A percentile compares a stretch with the other conserved stretches of the same genome.
Conservation (phyloP, 2,113 vertebrate genomes). For the Gambusia affinis region DNA sequence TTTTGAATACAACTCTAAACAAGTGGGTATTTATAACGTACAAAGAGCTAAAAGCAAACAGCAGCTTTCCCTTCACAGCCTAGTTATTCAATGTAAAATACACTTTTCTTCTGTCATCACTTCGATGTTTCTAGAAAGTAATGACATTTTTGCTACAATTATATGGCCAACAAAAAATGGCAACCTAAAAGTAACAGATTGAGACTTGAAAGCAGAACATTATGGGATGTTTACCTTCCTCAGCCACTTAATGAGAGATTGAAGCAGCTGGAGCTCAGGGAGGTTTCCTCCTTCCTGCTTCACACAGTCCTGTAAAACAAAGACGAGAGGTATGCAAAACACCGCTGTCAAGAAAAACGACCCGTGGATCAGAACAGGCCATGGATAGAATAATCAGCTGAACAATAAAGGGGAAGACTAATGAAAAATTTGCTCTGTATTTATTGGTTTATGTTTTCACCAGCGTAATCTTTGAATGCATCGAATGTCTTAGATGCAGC, state of each 20-base stretch:
- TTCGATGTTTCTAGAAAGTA: neutral
- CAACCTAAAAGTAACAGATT: neutral
- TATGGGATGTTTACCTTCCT: constrained; percentile 47
- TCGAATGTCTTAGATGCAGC: constrained; percentile 5
- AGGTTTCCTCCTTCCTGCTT: constrained; percentile 38
- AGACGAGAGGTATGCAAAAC: neutral
- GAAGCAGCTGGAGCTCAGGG: constrained; percentile 60
- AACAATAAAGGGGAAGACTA: neutral
- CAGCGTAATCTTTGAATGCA: neutral
- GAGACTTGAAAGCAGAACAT: neutral
- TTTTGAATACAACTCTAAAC: too few species aligned
- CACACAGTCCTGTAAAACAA: constrained; percentile 51
- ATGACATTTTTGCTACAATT: neutral
- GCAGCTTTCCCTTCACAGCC: neutral
- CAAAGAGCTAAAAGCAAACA: neutral
- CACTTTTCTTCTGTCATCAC: neutral
- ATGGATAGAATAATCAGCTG: neutral
- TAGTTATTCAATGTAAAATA: neutral
- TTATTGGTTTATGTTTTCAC: neutral
- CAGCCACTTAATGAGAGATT: constrained; percentile 38
- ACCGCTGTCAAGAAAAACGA: neutral
- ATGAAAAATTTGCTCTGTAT: neutral
- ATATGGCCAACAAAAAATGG: neutral
- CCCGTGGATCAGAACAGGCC: neutral
- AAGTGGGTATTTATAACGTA: too few species aligned